These are phyloP conservation scores for Opisthocomus hoazin DNA, from an alignment of 2,113 vertebrate species.

Conservation along the genomic window DNA sequence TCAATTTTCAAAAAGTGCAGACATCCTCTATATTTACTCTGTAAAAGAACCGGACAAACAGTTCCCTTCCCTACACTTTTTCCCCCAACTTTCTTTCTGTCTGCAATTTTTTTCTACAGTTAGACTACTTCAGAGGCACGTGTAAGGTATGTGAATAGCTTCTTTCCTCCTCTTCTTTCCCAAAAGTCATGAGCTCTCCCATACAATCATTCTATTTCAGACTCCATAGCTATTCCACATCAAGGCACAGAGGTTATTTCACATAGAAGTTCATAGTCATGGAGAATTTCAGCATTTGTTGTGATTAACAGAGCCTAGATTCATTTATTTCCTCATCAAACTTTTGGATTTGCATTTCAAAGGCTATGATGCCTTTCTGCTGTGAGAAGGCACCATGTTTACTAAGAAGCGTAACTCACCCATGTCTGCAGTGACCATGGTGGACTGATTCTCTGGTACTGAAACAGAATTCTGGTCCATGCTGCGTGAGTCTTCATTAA, in stretches of 20 bases:
- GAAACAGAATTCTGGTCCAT: slow-evolving; percentile 84
- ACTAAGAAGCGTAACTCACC: slow-evolving; percentile 66
- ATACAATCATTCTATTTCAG: background rate
- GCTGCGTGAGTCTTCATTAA: slow-evolving; percentile 79
- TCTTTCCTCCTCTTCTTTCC: background rate
- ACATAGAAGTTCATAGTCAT: accelerated
- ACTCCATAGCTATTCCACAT: background rate
- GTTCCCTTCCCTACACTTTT: background rate
- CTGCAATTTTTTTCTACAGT: background rate
- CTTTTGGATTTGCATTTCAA: background rate
- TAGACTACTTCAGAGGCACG: background rate
- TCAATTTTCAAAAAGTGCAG: background rate
- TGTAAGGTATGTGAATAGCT: background rate
- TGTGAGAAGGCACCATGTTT: background rate
- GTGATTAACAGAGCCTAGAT: background rate
- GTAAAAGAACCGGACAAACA: background rate
- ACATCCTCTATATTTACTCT: background rate
- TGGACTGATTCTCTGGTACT: slow-evolving; percentile 84
- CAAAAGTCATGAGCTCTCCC: background rate
- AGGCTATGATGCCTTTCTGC: background rate
- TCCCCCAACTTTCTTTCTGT: background rate
- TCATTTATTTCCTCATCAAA: background rate
- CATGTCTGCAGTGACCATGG: slow-evolving; percentile 81
- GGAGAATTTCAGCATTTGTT: background rate
- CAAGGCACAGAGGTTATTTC: background rate